These are phyloP conservation scores for Tachystola acroxantha DNA, from an alignment of 2,888 invertebrate species.

Conservation along the genomic window DNA sequence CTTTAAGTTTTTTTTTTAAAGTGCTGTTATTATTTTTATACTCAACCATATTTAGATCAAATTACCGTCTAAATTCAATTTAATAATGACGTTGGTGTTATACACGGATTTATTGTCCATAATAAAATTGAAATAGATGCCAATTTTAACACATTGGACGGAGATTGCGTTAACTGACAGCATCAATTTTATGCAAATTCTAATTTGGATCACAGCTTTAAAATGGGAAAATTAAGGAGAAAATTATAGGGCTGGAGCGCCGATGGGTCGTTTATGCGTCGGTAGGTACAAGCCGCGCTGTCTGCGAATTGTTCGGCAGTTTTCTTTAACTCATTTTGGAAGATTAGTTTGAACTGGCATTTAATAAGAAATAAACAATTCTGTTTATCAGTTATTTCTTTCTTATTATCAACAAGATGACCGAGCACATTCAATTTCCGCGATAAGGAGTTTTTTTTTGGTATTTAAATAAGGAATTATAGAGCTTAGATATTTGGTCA, in stretches of 20 bases:
- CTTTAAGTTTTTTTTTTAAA: background rate
- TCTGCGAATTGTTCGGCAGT: slow-evolving; percentile 14
- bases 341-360: too few relatives aligned
- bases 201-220: slow-evolving; percentile 61
- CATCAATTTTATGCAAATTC: slow-evolving; percentile 73
- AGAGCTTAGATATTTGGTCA: too few relatives aligned
- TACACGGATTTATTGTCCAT: slow-evolving; percentile 27
- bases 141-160: slow-evolving; percentile 62
- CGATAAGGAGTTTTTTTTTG: too few relatives aligned
- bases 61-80: slow-evolving; percentile 26
- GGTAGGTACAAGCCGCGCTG: slow-evolving; percentile 41
- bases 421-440: too few relatives aligned
- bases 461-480: too few relatives aligned
- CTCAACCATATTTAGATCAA: background rate
- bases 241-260: slow-evolving; percentile 64
- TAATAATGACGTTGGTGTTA: slow-evolving; percentile 41
- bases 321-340: background rate
- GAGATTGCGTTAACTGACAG: slow-evolving; percentile 61
- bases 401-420: too few relatives aligned
- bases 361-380: too few relatives aligned
- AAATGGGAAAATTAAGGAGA: slow-evolving; percentile 62
- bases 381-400: too few relatives aligned
- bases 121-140: slow-evolving; percentile 46
- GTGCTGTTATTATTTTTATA: background rate
- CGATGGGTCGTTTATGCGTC: slow-evolving; percentile 54